Percentiles rank a stretch among this genome's conserved stretches.
phyloP scores from a whole-genome alignment of 2,888 invertebrate species.

The Physocephala rufipes region DNA sequence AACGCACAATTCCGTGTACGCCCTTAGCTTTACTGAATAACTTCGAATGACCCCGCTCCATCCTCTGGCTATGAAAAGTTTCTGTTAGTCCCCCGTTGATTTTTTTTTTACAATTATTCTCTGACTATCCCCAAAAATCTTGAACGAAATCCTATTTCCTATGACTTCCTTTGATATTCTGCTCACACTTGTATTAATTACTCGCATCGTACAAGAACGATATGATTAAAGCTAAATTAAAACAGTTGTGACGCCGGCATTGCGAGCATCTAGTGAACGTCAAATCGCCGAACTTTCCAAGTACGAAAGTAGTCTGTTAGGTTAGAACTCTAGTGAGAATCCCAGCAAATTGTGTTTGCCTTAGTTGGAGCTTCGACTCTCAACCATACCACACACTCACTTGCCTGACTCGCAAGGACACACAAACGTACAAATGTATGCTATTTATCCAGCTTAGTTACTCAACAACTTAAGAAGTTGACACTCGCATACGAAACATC shows the following conservation, averaged over 20 bases:
- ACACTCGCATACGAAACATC: constrained; percentile 41
- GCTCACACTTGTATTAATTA: too few species aligned
- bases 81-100: too few species aligned
- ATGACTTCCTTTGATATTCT: neutral
- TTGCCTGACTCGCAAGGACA: neutral
- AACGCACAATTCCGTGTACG: too few species aligned
- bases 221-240: neutral
- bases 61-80: too few species aligned
- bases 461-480: constrained; percentile 44
- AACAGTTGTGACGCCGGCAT: neutral
- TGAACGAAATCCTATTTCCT: too few species aligned
- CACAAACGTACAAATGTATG: constrained; percentile 1
- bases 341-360: constrained; percentile 25
- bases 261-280: neutral
- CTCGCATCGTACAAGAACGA: too few species aligned
- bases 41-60: too few species aligned
- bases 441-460: constrained; percentile 37
- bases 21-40: too few species aligned
- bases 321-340: constrained; percentile 27
- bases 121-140: too few species aligned
- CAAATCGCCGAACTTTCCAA: constrained; percentile 15
- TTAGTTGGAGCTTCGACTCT: too few species aligned
- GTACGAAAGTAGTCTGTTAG: constrained; percentile 15
- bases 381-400: constrained; percentile 4
- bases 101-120: too few species aligned